Evolutionary conservation across 92 coral and sea anemone species (phyloP), one percentile per base, ranked within the genome.

Genomic region (Phenganax marumi): DNA sequence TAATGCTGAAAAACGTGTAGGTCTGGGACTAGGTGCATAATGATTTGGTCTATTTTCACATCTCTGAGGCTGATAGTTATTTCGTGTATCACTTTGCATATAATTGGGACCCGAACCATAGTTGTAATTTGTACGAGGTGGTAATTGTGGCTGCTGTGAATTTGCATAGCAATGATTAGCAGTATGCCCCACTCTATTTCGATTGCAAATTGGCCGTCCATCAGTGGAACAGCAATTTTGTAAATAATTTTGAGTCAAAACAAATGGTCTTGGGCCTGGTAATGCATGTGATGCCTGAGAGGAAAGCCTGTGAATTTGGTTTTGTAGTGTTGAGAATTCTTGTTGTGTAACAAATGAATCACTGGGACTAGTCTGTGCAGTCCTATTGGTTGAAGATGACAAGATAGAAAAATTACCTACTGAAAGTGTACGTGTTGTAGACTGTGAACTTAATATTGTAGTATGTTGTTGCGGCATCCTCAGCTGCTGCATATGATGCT

Each of bases 151-250:
- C 18, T 51, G 75, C 0, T 12, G 7, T 7, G n/a, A 26, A 6
- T 70, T 43, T 43, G 10, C 54, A 18, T 25, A 13, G 8, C 75
- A 70, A 18, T 17, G 75, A 46, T 39, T 70, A 16, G 51, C 52
- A 26, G 12, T 7, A 70, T 70, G 75, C 8, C 75, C 75, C 0
- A 70, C 75, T 33, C n/a, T 33, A 46, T 49, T 17, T 0, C 23
- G 51, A 49, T 70, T 70, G n/a, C 75, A 70, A 70, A 70, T 70
- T 12, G 54, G 75, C 8, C 75, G 52, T 5, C 75, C 75, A 70
- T 70, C 75, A 26, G 75, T 43, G 18, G 75, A 11, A 3, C 75
- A 53, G 0, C 76, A 54, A 26, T 71, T 71, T 26, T 25, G 3
- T 58, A 18, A 23, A 18, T 58, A 0, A 8, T 8, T 58, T 0